These are phyloP conservation scores for Tychaedon coryphoeus DNA, from an alignment of 2,113 vertebrate species.

Conservation along the genomic window DNA sequence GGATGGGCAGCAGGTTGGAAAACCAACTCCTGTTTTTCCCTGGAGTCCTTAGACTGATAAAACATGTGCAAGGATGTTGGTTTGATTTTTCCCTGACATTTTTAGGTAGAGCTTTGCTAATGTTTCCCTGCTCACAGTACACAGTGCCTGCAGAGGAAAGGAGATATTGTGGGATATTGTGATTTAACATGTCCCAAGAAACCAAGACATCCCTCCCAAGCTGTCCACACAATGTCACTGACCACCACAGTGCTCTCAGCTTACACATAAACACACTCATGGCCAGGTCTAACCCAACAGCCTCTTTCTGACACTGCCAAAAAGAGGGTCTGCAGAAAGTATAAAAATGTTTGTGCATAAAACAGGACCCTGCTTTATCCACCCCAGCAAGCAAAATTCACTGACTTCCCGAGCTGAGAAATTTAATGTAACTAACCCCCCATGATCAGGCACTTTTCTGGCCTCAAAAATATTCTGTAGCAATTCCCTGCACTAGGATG, in stretches of 20 bases:
- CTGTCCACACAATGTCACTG: not conserved
- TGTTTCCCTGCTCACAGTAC: not conserved
- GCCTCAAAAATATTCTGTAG: not conserved
- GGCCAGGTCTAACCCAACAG: not conserved
- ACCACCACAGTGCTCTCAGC: not conserved
- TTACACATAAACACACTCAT: not conserved
- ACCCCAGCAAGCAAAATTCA: not conserved
- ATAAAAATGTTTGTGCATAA: not conserved
- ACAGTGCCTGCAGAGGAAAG: not conserved
- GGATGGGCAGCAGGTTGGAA: not conserved
- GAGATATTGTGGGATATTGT: not conserved
- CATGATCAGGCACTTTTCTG: not conserved
- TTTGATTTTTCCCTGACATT: not conserved
- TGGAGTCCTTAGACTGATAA: not conserved
- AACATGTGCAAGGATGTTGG: not conserved
- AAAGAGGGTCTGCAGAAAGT: not conserved
- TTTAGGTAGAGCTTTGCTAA: not conserved
- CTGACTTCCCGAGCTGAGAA: not conserved
- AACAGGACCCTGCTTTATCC: not conserved
- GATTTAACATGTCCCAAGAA: not conserved
- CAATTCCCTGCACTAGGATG: not conserved
- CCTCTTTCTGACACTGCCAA: not conserved
- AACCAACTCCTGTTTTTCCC: not conserved
- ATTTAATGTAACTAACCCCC: not conserved
- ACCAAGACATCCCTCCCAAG: not conserved